Evolutionary conservation across 1,140 invertebrate genomes (phyloP), one percentile per base, ranked within the genome.

Genomic region (Lysiphlebus fabarum): DNA sequence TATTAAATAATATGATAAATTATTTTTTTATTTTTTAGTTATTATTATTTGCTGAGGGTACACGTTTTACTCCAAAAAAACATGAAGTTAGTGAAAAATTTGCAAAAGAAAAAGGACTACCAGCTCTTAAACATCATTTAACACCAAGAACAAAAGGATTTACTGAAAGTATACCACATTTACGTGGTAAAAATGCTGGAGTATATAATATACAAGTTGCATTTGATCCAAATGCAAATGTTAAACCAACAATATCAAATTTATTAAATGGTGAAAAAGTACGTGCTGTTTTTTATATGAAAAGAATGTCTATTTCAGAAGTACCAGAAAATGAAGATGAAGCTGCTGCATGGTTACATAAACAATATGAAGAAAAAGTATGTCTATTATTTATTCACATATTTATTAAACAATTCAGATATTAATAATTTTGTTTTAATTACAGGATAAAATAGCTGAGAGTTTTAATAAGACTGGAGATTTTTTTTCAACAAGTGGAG

Each of bases 131-230:
- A 67, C 87, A 97, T 73, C 94, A 96, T 78, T 81, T 98, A 37
- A 87, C 92, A 38, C 96, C 96, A n/a, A 82, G 95, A 51, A 93
- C 93, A 5, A 92, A 90, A 76, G 96, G 96, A 9, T 98, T 98
- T 73, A 87, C 84, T 1, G 86, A 87, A 44, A 90, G 89, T 71
- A 70, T 92, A 58, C 86, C 85, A 10, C 81, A 86, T 53, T 83
- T 92, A 67, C 84, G 84, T 69, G 85, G 83, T 6, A 90, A 89
- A 79, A 85, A 93, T 58, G 85, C 86, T 14, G 91, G 88, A n/a
- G 86, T 96, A 48, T 94, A 94, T 70, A 90, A 95, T 71, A 87
- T 91, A 69, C 88, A 91, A 65, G 72, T 95, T 45, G 88, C 85
- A 12, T 95, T 95, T 67, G 87, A 86, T 50, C 81, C 82, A 57